Evolutionary conservation across 2,888 invertebrate species (phyloP).

Genomic region (Clivina fossor): DNA sequence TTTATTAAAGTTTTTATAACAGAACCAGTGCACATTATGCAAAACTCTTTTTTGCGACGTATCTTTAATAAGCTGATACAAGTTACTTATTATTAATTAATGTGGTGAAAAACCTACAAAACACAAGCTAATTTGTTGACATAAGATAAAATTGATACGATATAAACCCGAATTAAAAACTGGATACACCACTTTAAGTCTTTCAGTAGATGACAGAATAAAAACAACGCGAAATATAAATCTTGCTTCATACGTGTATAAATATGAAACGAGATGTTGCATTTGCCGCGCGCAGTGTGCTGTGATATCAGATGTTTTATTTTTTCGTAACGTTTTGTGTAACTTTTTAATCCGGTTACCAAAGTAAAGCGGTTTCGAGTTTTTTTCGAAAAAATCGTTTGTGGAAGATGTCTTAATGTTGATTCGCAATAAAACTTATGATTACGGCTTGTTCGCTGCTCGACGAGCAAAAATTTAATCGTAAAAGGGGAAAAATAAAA

Average conservation of each 20-base stretch:
- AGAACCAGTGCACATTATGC: no score
- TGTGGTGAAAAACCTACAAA: constrained; percentile 24
- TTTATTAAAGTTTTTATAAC: no score
- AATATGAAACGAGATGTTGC: constrained; percentile 4
- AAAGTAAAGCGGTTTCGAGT: background rate
- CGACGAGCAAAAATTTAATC: no score
- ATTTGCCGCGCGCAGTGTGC: constrained; percentile 6
- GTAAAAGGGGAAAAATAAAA: no score
- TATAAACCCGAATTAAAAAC: constrained; percentile 22
- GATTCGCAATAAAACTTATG: no score
- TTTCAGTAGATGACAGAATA: background rate
- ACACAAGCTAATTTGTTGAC: constrained; percentile 29
- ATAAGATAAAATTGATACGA: constrained; percentile 19
- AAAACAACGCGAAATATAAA: constrained; percentile 12
- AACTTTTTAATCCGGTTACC: constrained; percentile 9
- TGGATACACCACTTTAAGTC: constrained; percentile 25
- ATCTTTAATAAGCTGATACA: no score
- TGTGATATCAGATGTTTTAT: constrained; percentile 1
- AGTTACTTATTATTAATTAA: constrained; percentile 3
- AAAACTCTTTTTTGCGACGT: no score
- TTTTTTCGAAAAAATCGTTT: no score
- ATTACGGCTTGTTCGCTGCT: no score
- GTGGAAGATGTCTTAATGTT: no score
- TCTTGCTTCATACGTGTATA: constrained; percentile 4
- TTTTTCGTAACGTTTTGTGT: constrained; percentile 13